phyloP scores from a whole-genome alignment of 2,888 invertebrate species.

The Mechanitis messenoides region DNA sequence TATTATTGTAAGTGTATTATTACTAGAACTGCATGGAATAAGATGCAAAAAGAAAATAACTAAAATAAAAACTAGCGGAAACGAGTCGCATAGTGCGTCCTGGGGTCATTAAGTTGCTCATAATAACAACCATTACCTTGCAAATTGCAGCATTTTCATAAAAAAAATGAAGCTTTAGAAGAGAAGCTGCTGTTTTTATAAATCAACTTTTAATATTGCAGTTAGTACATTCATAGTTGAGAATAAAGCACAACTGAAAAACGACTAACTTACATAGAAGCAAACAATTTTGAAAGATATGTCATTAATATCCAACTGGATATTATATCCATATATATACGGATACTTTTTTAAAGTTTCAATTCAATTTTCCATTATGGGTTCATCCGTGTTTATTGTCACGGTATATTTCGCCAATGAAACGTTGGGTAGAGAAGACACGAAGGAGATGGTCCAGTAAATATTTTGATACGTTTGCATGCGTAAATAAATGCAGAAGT shows the following conservation, averaged over 20 bases:
- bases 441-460: not conserved
- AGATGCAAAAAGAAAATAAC: constrained; percentile 23
- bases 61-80: constrained; percentile 26
- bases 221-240: not conserved
- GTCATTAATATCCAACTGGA: too few species aligned
- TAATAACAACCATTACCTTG: constrained; percentile 27
- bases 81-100: constrained; percentile 24
- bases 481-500: constrained; percentile 60
- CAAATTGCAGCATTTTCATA: constrained; percentile 21
- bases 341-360: too few species aligned
- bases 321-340: too few species aligned
- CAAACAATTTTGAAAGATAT: too few species aligned
- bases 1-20: constrained; percentile 24
- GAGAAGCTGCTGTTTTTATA: not conserved
- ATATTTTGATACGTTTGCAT: constrained; percentile 47
- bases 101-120: constrained; percentile 26
- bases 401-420: too few species aligned
- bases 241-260: too few species aligned
- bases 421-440: too few species aligned
- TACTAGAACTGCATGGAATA: constrained; percentile 21
- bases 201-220: constrained; percentile 1
- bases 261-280: too few species aligned
- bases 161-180: constrained; percentile 5
- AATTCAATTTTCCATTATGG: too few species aligned
- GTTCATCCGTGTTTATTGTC: too few species aligned